phyloP scores from a whole-genome alignment of 2,113 vertebrate species.

The Anoura caudifer region DNA sequence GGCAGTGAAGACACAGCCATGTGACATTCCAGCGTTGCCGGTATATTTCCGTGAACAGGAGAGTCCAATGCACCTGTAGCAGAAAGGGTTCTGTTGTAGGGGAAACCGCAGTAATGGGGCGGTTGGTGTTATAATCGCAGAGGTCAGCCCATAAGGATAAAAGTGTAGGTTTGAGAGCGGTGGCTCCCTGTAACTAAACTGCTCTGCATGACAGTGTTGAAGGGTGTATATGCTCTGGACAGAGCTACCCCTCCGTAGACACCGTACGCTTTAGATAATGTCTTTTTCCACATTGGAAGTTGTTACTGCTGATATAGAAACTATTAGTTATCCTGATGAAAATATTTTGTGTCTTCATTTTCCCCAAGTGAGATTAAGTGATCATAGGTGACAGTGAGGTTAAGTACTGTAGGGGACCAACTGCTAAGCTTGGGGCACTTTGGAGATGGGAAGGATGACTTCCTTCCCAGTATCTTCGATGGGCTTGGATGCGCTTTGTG shows the following conservation, averaged over 20 bases:
- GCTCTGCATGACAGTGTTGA: not conserved
- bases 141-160: not conserved
- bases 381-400: not conserved
- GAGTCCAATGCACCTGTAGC: not conserved
- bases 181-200: not conserved
- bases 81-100: not conserved
- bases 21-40: not conserved
- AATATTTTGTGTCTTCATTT: conserved; percentile 17
- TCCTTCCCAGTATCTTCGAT: not conserved
- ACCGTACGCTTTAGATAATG: not conserved
- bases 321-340: not conserved
- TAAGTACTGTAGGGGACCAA: not conserved
- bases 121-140: conserved; percentile 7
- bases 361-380: not conserved
- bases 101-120: not conserved
- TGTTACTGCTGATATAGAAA: not conserved
- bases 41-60: not conserved
- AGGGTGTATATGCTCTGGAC: not conserved
- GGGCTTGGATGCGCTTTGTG: not conserved
- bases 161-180: not conserved
- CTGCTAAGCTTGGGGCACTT: not conserved
- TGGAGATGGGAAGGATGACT: not conserved
- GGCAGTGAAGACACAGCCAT: not conserved
- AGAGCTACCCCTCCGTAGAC: not conserved
- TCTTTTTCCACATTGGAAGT: not conserved